Percentiles rank a stretch among this genome's conserved stretches.
These are phyloP conservation scores for Lethenteron camtschaticum DNA, from an alignment of 2,113 vertebrate species.

Conservation along the genomic window DNA sequence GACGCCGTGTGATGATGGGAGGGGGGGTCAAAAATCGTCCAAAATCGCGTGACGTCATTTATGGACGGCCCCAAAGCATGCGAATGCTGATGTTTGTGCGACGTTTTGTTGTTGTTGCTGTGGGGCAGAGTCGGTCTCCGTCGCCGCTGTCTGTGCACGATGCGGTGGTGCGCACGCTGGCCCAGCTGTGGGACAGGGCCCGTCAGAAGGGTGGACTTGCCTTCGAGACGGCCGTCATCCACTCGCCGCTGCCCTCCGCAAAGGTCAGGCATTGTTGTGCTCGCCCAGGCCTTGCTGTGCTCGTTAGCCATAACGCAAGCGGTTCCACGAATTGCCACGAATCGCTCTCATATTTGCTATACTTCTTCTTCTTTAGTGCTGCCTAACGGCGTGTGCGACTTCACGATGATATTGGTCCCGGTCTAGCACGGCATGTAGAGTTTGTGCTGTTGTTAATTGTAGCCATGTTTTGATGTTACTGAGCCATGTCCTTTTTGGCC, in stretches of 20 bases:
- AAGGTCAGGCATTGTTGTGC: conserved; percentile 32
- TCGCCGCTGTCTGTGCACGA: conserved; percentile 39
- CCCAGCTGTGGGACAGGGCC: conserved; percentile 51
- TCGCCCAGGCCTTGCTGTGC: not conserved
- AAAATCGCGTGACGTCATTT: too few relatives aligned
- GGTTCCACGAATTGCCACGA: not conserved
- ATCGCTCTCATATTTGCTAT: not conserved
- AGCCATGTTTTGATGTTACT: too few relatives aligned
- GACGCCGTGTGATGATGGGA: too few relatives aligned
- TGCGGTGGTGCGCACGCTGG: conserved; percentile 34
- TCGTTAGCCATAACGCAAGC: not conserved
- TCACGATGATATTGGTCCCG: too few relatives aligned
- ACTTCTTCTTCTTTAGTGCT: too few relatives aligned
- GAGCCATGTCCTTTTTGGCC: too few relatives aligned
- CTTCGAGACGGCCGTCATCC: conserved; percentile 57
- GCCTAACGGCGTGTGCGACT: too few relatives aligned
- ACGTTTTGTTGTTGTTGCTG: not conserved
- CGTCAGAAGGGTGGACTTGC: conserved; percentile 42
- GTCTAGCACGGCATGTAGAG: too few relatives aligned
- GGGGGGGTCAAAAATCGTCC: too few relatives aligned
- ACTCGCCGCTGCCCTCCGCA: conserved; percentile 39
- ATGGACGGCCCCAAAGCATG: too few relatives aligned
- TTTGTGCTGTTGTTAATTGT: too few relatives aligned
- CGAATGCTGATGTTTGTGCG: not conserved
- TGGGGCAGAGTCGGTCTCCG: conserved; percentile 36